Evolutionary conservation across 2,888 invertebrate species (phyloP).

Genomic region (Steinernema scapterisci): DNA sequence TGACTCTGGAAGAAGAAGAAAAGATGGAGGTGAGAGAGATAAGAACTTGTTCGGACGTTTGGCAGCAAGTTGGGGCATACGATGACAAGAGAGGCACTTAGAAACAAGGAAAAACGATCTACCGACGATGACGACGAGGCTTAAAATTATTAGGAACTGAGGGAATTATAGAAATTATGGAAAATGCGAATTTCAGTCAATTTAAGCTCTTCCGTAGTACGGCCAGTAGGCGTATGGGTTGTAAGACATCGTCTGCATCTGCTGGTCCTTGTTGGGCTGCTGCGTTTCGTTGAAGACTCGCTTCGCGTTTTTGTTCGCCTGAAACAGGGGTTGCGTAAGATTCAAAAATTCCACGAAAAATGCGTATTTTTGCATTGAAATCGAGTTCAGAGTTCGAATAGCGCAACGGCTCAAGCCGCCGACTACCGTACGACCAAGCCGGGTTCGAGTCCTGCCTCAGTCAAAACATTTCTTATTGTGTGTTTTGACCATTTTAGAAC

Average conservation of each 20-base stretch:
- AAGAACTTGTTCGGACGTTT: conserved; percentile 15
- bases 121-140: background rate
- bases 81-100: conserved; percentile 8
- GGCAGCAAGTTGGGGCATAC: conserved; percentile 17
- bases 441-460: too few relatives aligned
- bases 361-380: too few relatives aligned
- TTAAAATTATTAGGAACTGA: background rate
- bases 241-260: conserved; percentile 60
- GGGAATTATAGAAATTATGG: background rate
- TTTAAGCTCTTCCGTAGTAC: conserved; percentile 60
- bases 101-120: background rate
- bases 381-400: too few relatives aligned
- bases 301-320: conserved; percentile 65
- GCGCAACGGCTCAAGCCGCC: too few relatives aligned
- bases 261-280: conserved; percentile 55
- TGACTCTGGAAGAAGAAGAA: conserved; percentile 12
- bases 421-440: too few relatives aligned
- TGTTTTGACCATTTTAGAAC: background rate
- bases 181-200: background rate
- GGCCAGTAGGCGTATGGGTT: conserved; percentile 65
- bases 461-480: too few relatives aligned
- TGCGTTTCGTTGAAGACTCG: conserved; percentile 56
- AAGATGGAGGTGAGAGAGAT: conserved; percentile 19
- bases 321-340: conserved; percentile 38
- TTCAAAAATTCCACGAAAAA: too few relatives aligned